Conservation (phyloP, 2,888 invertebrate species). For the Falcaria lacertinaria region DNA sequence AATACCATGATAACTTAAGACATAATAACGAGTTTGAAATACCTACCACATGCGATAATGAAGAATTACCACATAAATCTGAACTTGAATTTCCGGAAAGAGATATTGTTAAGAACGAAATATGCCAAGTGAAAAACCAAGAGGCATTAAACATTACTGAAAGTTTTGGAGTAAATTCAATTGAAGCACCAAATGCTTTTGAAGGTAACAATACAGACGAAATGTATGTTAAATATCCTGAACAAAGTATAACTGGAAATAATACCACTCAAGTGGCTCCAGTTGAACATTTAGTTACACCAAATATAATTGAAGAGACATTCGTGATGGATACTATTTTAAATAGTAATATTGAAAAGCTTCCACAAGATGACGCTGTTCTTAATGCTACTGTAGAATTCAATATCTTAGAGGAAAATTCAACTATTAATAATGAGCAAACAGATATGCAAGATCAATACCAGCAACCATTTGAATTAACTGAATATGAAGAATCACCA, state of each 20-base stretch:
- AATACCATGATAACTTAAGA: neutral
- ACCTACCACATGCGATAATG: neutral
- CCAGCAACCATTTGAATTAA: slow-evolving; percentile 4
- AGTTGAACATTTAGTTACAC: neutral
- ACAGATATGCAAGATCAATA: slow-evolving; percentile 1
- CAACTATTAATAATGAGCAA: slow-evolving; percentile 4
- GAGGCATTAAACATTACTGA: neutral
- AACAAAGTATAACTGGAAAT: neutral
- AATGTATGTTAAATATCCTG: neutral
- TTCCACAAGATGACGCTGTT: neutral
- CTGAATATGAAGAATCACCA: neutral
- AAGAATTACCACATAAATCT: slow-evolving; percentile 10
- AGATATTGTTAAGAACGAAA: slow-evolving; percentile 13
- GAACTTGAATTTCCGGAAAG: slow-evolving; percentile 32
- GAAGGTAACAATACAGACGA: neutral
- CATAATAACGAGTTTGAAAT: neutral
- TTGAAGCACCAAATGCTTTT: neutral
- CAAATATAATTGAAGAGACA: neutral
- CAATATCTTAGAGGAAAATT: slow-evolving; percentile 3
- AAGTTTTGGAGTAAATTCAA: neutral
- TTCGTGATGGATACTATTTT: neutral
- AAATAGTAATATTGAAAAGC: neutral
- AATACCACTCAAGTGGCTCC: neutral
- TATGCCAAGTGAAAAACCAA: neutral
- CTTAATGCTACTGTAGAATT: slow-evolving; percentile 2